These are phyloP conservation scores for Metellina segmentata DNA, from an alignment of 2,888 invertebrate species.

Conservation along the genomic window DNA sequence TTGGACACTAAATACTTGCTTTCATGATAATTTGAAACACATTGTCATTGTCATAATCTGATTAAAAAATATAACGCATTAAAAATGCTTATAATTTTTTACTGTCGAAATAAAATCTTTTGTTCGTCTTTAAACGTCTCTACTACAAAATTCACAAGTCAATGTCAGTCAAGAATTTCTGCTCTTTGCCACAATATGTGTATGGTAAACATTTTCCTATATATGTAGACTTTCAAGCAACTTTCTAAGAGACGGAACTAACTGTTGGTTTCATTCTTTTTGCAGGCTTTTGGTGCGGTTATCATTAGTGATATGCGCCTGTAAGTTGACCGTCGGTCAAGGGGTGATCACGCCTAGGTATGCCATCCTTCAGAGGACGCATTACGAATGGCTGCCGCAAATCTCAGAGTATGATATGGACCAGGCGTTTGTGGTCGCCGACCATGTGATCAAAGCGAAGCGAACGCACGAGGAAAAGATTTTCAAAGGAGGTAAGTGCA, in stretches of 20 bases:
- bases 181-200: too few relatives aligned
- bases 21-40: too few relatives aligned
- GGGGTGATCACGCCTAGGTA: slow-evolving; percentile 71
- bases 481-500: slow-evolving; percentile 60
- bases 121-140: too few relatives aligned
- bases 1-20: too few relatives aligned
- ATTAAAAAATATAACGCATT: too few relatives aligned
- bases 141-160: too few relatives aligned
- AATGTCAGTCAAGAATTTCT: too few relatives aligned
- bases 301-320: slow-evolving; percentile 50
- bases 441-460: slow-evolving; percentile 71
- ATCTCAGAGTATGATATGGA: slow-evolving; percentile 74
- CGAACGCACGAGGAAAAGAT: slow-evolving; percentile 67
- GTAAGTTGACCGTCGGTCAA: slow-evolving; percentile 53
- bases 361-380: slow-evolving; percentile 74
- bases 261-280: background rate
- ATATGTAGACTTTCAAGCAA: background rate
- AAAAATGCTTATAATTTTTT: too few relatives aligned
- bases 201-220: background rate
- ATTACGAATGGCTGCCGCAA: slow-evolving; percentile 72
- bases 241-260: background rate
- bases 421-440: slow-evolving; percentile 68
- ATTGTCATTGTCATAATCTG: too few relatives aligned
- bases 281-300: slow-evolving; percentile 56
- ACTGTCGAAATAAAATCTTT: too few relatives aligned